Conservation (phyloP, 2,113 vertebrate genomes). For the Coryphaenoides rupestris region DNA sequence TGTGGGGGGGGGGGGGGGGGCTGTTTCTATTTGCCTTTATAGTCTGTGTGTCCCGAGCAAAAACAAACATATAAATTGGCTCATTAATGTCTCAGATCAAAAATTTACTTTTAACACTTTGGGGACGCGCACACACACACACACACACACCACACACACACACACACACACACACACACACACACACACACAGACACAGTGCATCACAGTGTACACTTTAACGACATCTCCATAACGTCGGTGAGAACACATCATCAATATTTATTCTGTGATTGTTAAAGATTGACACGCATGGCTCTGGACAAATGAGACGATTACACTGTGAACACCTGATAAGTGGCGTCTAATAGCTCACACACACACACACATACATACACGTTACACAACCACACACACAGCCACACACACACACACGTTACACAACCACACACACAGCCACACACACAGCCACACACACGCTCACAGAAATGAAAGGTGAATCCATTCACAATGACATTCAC, state of each 20-base stretch:
- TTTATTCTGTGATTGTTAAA: no score
- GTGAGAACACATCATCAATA: no score
- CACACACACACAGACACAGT: slow-evolving; percentile 2
- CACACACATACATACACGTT: no score
- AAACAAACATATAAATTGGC: background rate
- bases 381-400: background rate
- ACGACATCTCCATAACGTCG: no score
- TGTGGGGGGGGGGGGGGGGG: no score
- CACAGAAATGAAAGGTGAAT: no score
- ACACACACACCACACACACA: slow-evolving; percentile 19
- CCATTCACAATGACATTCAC: background rate
- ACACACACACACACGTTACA: background rate
- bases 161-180: slow-evolving; percentile 11
- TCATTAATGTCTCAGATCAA: background rate
- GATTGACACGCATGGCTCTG: no score
- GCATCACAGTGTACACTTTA: background rate
- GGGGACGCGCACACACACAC: background rate
- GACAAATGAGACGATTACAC: no score
- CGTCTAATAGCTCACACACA: no score
- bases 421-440: background rate
- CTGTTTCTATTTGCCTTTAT: no score
- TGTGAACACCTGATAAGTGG: no score
- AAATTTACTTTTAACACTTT: slow-evolving; percentile 6
- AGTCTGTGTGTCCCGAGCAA: background rate
- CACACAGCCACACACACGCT: slow-evolving; percentile 22